phyloP scores from a whole-genome alignment of 2,797 vertebrate genomes.

The Protosalanx chinensis region DNA sequence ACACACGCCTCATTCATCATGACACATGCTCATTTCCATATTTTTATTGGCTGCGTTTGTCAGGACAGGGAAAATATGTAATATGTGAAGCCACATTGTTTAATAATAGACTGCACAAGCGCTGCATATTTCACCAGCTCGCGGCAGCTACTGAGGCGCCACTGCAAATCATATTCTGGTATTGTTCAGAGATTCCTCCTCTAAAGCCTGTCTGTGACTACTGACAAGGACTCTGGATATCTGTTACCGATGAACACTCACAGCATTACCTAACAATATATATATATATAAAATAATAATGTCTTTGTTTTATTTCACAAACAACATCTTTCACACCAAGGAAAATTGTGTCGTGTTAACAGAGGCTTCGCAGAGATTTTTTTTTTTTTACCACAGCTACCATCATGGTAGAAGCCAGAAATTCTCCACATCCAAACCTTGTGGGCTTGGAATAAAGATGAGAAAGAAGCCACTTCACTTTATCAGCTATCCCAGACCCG shows the following conservation, averaged over 20 bases:
- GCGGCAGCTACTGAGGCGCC: background rate
- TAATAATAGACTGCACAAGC: background rate
- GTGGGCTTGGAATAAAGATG: background rate
- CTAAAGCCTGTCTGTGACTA: background rate
- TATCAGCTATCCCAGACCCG: background rate
- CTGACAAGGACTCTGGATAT: background rate
- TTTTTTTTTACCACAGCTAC: background rate
- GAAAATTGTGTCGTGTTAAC: background rate
- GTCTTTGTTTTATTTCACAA: background rate
- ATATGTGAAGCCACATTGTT: background rate
- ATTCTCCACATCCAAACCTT: background rate
- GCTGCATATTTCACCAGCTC: conserved; percentile 1
- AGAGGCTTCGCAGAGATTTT: background rate
- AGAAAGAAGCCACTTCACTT: background rate
- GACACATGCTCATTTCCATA: background rate
- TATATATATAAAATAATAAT: background rate
- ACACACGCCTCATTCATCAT: conserved; percentile 8
- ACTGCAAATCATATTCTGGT: background rate
- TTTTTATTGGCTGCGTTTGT: conserved; percentile 11
- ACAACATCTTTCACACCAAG: background rate
- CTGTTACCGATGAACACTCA: background rate
- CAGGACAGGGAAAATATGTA: background rate
- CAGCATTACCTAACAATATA: background rate
- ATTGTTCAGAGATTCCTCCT: background rate
- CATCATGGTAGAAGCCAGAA: background rate